Conservation (phyloP, 2,797 vertebrate genomes). For the Octomys mimax region DNA sequence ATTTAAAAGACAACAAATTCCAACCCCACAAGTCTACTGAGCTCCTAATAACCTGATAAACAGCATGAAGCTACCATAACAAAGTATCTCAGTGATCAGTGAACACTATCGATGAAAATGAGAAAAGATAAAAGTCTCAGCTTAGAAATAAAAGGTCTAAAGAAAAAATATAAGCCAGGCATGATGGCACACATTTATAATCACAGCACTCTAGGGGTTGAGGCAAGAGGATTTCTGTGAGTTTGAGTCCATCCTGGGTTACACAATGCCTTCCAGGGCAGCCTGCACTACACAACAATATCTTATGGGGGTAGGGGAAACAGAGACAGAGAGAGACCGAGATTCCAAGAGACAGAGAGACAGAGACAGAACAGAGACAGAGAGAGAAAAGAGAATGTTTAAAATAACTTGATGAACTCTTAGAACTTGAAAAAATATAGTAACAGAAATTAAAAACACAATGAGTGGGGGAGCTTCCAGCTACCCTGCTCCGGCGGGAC, state of each 20-base stretch:
- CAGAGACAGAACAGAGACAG: too few species aligned
- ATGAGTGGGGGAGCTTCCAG: too few species aligned
- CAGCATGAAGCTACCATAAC: neutral
- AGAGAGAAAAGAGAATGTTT: neutral
- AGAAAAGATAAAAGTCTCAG: neutral
- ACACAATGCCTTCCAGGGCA: too few species aligned
- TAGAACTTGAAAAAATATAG: neutral
- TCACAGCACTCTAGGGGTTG: neutral
- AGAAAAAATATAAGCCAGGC: neutral
- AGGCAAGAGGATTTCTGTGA: neutral
- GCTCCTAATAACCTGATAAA: neutral
- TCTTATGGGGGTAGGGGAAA: too few species aligned
- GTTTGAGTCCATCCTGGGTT: too few species aligned
- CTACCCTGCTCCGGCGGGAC: too few species aligned
- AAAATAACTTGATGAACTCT: neutral
- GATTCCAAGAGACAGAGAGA: too few species aligned
- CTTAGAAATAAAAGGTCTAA: neutral
- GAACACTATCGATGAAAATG: neutral
- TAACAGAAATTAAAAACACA: slow-evolving; percentile 24
- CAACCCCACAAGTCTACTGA: neutral
- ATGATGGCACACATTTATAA: neutral
- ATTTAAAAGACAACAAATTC: neutral
- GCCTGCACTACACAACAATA: too few species aligned
- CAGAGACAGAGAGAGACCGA: too few species aligned
- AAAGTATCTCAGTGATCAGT: neutral